Evolutionary conservation across 2,888 invertebrate species (phyloP), one percentile per base, ranked within the genome.

Genomic region (Tipula confusa): DNA sequence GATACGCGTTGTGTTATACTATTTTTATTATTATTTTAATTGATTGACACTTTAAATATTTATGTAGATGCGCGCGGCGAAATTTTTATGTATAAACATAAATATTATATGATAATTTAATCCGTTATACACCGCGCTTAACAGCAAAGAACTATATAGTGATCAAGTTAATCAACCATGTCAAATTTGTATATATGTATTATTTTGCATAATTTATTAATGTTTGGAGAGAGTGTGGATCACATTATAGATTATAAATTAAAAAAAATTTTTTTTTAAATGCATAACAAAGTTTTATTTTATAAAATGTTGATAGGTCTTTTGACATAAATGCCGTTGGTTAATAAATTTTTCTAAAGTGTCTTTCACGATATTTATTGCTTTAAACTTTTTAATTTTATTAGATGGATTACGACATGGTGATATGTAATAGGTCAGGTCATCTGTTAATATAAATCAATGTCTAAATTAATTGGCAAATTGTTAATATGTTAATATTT

Each of bases 111-210:
- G n/a, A n/a, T n/a, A n/a, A n/a, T 64, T 64, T 64, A 11, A 64
- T 24, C 64, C 64, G 64, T 64, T 64, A 64, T 18, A 64, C 9
- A 6, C 43, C 15, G 64, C 24, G 7, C 2, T 1, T 64, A 9
- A 18, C 11, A 33, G 64, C 24, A 7, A 9, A 64, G 64, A 24
- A 9, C 18, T 64, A 24, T 64, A 43, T 11, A 43, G 64, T 64
- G 64, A 64, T 64, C 64, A 64, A 24, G 64, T 64, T 64, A 64
- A 64, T 64, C 64, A 64, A 24, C 64, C 64, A 64, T 64, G 64
- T 64, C 64, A 64, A 64, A 64, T 64, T 64, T 18, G 64, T 64
- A 64, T 64, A 24, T 24, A n/a, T n/a, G n/a, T n/a, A n/a, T 64
- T 64, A 64, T 64, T 64, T 64, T 64, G 64, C 64, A 64, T 64